These are phyloP conservation scores for Lithosia quadra DNA, from an alignment of 2,888 invertebrate genomes.

Conservation along the genomic window DNA sequence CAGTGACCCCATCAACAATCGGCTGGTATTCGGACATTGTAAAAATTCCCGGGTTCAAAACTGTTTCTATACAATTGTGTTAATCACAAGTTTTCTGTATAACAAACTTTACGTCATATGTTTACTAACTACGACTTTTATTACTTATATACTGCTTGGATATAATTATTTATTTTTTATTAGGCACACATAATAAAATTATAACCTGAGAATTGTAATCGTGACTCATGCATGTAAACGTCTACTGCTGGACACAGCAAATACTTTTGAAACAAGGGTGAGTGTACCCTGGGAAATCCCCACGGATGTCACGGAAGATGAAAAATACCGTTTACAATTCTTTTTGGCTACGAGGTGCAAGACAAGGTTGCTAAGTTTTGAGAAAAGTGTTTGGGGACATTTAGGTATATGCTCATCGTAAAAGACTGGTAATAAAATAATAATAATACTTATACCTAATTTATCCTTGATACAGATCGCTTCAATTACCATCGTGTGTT, in stretches of 20 bases:
- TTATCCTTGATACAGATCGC: too few species aligned
- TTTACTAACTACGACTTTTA: not conserved
- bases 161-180: not conserved
- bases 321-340: not conserved
- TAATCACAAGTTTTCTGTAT: not conserved
- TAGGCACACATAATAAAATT: too few species aligned
- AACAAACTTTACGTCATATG: not conserved
- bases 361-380: too few species aligned
- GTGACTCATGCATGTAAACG: not conserved
- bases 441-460: not conserved
- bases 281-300: too few species aligned
- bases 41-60: conserved; percentile 43
- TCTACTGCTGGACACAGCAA: too few species aligned
- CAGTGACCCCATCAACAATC: conserved; percentile 56
- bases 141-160: not conserved
- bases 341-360: not conserved
- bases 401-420: not conserved
- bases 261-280: not conserved
- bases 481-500: not conserved
- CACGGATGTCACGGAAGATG: too few species aligned
- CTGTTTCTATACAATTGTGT: conserved; percentile 24
- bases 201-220: too few species aligned
- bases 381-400: too few species aligned
- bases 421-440: too few species aligned
- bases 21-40: conserved; percentile 63